Percentiles rank a stretch among this genome's conserved stretches.
Conservation (phyloP, 2,888 invertebrate genomes). For the Galerucella calmariensis region DNA sequence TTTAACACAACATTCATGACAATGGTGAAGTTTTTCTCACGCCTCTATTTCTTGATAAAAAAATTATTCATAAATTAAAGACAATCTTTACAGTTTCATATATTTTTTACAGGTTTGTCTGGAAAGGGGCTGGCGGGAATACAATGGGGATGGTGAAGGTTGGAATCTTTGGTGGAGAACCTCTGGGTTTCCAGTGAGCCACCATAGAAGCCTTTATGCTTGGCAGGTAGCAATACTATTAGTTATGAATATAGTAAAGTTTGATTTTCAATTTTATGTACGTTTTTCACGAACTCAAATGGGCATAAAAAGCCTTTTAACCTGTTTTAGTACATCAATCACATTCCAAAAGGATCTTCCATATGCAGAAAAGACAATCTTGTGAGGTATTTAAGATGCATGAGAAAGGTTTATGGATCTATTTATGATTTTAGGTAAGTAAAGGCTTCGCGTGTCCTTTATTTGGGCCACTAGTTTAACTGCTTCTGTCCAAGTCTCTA, state of each 20-base stretch:
- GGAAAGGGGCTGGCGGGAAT: constrained; percentile 85
- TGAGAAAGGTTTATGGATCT: constrained; percentile 84
- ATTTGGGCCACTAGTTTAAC: too few species aligned
- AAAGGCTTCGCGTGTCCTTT: too few species aligned
- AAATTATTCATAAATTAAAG: too few species aligned
- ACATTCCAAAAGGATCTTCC: constrained; percentile 85
- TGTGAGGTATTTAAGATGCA: constrained; percentile 80
- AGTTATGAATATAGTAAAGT: background rate
- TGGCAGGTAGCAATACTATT: constrained; percentile 71
- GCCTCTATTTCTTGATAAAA: too few species aligned
- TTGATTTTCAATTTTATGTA: constrained; percentile 8
- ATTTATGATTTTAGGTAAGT: constrained; percentile 83
- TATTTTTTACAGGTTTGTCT: constrained; percentile 72
- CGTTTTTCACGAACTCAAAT: background rate
- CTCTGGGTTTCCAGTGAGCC: constrained; percentile 75
- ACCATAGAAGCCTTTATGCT: constrained; percentile 74
- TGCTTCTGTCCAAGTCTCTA: too few species aligned
- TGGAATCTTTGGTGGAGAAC: constrained; percentile 92
- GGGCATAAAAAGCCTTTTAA: background rate
- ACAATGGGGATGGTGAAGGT: constrained; percentile 72
- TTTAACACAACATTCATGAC: too few species aligned
- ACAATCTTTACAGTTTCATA: too few species aligned
- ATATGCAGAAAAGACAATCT: constrained; percentile 87
- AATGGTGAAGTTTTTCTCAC: too few species aligned
- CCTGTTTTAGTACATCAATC: constrained; percentile 76